phyloP scores from a whole-genome alignment of 2,888 invertebrate genomes.

The Orthonychiurus folsomi region DNA sequence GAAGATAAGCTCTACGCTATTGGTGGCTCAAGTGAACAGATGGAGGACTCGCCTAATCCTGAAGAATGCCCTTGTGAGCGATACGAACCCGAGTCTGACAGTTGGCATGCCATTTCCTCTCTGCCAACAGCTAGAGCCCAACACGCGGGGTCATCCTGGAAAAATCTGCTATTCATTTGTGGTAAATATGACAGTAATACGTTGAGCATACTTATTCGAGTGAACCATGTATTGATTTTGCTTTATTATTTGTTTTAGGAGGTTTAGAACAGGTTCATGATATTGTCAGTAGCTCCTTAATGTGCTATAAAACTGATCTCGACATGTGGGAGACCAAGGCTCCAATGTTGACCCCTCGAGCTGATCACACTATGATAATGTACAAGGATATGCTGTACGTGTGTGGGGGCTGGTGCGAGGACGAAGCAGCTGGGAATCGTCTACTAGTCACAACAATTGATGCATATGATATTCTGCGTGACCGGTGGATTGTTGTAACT shows the following conservation, averaged over 20 bases:
- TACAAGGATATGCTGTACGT: conserved; percentile 53
- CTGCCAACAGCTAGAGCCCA: conserved; percentile 53
- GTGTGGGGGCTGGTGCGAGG: conserved; percentile 52
- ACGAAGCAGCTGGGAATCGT: conserved; percentile 48
- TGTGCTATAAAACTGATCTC: conserved; percentile 49
- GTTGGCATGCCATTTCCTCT: conserved; percentile 53
- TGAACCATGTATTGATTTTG: background rate
- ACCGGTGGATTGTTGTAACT: conserved; percentile 55
- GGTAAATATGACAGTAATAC: conserved; percentile 34
- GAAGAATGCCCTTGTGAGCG: conserved; percentile 51
- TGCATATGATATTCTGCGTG: conserved; percentile 52
- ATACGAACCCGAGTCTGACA: conserved; percentile 52
- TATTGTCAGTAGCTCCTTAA: conserved; percentile 47
- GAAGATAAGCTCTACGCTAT: conserved; percentile 52
- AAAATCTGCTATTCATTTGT: conserved; percentile 43
- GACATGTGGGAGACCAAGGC: conserved; percentile 52
- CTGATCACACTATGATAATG: conserved; percentile 57
- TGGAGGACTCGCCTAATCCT: conserved; percentile 45
- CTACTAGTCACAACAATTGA: conserved; percentile 56
- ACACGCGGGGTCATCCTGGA: conserved; percentile 51
- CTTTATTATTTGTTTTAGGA: conserved; percentile 41
- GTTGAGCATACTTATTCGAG: background rate
- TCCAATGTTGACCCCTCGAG: conserved; percentile 53
- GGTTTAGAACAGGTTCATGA: conserved; percentile 54
- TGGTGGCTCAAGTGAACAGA: conserved; percentile 54